A percentile compares a stretch with the other conserved stretches of the same genome.
Evolutionary conservation across 2,888 invertebrate genomes (phyloP).

Genomic region (Mantis religiosa): DNA sequence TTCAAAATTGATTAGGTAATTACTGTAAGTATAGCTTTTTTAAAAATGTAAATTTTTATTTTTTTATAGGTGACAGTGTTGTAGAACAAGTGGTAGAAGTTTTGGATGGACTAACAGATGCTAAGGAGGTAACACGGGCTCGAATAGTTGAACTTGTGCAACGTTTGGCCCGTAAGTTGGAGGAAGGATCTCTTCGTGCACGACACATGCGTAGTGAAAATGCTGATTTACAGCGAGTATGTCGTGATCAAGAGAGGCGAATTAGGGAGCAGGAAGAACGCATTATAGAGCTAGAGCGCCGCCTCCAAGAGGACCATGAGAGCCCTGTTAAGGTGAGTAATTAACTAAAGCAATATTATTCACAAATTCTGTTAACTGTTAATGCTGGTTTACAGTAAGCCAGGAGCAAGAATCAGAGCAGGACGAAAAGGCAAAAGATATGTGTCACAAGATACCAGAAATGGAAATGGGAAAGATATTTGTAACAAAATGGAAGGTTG

Average conservation of each 20-base stretch:
- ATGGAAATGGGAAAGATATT: too few species aligned
- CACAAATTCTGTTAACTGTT: too few species aligned
- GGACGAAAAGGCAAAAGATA: too few species aligned
- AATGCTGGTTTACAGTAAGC: too few species aligned
- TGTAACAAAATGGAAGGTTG: too few species aligned
- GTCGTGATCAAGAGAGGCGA: constrained; percentile 25
- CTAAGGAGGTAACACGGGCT: constrained; percentile 37
- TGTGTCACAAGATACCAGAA: too few species aligned
- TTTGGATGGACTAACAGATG: constrained; percentile 37
- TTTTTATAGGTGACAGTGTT: constrained; percentile 24
- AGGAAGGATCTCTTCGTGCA: constrained; percentile 35
- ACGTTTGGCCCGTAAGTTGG: constrained; percentile 34
- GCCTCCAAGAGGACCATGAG: constrained; percentile 5
- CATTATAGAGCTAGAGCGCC: constrained; percentile 26
- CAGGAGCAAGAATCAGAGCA: too few species aligned
- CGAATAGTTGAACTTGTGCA: constrained; percentile 38
- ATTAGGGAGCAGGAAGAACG: constrained; percentile 19
- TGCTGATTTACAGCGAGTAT: constrained; percentile 28
- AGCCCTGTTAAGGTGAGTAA: constrained; percentile 11
- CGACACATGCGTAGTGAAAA: constrained; percentile 32
- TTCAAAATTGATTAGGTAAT: too few species aligned
- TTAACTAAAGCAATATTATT: neutral
- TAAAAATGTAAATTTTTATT: neutral
- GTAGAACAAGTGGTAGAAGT: constrained; percentile 39
- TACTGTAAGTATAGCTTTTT: too few species aligned